These are phyloP conservation scores for Amphiduros pacificus DNA, from an alignment of 2,888 invertebrate genomes.

Conservation along the genomic window DNA sequence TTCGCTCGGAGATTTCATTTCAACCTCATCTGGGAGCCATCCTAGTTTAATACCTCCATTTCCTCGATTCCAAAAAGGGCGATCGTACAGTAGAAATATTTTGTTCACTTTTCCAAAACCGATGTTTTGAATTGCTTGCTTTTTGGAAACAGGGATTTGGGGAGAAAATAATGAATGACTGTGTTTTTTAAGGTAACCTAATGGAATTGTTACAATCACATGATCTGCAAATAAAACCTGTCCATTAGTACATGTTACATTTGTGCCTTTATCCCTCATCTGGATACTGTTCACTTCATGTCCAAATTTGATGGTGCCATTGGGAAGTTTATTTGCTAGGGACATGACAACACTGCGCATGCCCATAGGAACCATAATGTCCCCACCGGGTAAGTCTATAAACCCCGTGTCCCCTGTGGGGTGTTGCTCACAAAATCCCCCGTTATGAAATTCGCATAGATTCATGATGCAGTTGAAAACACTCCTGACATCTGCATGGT, in stretches of 20 bases:
- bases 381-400: constrained; percentile 8
- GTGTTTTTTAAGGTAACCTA: constrained; percentile 8
- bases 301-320: not conserved
- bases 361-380: constrained; percentile 13
- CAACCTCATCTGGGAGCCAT: constrained; percentile 55
- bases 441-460: constrained; percentile 3
- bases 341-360: not conserved
- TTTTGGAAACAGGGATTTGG: constrained; percentile 64
- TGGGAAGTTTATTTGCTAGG: not conserved
- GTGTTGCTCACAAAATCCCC: not conserved
- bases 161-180: constrained; percentile 2
- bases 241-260: constrained; percentile 1
- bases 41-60: constrained; percentile 56
- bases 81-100: constrained; percentile 75
- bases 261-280: not conserved
- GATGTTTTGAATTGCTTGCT: constrained; percentile 69
- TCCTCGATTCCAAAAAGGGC: constrained; percentile 74
- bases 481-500: not conserved
- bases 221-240: not conserved
- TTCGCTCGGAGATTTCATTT: constrained; percentile 42
- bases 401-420: not conserved
- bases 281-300: not conserved
- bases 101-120: constrained; percentile 78
- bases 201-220: constrained; percentile 13
- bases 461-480: constrained; percentile 14